These are phyloP conservation scores for Sterna hirundo DNA, from an alignment of 2,113 vertebrate species.

Conservation along the genomic window DNA sequence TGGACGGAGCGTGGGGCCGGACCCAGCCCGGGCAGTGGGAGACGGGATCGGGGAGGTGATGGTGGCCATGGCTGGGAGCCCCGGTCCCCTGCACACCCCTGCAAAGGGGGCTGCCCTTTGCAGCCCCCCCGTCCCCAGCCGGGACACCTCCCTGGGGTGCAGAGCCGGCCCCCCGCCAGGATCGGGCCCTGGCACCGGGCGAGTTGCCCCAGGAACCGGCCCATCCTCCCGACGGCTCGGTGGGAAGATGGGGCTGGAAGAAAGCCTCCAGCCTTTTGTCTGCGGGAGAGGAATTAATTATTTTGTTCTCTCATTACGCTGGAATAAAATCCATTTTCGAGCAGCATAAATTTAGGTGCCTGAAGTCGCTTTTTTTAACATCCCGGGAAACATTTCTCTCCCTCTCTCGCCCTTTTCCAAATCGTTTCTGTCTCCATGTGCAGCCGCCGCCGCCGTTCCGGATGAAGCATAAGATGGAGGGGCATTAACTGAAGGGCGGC, in stretches of 20 bases:
- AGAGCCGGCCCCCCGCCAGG: neutral
- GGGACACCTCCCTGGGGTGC: accelerated
- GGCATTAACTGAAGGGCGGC: neutral
- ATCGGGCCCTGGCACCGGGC: neutral
- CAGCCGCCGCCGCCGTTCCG: neutral
- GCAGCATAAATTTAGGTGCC: slow-evolving; percentile 26
- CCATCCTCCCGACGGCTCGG: accelerated
- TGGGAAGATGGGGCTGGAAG: neutral
- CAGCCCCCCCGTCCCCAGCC: neutral
- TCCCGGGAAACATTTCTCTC: neutral
- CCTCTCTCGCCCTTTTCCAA: neutral
- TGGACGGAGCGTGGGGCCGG: neutral
- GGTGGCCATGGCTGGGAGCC: neutral
- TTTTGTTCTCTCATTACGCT: slow-evolving; percentile 48
- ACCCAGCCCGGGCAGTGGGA: neutral
- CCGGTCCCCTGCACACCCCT: accelerated
- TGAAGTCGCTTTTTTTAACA: slow-evolving; percentile 10
- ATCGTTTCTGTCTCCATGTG: neutral
- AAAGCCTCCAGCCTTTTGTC: slow-evolving; percentile 21
- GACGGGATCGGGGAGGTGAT: neutral
- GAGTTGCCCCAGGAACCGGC: neutral
- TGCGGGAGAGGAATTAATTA: slow-evolving; percentile 50
- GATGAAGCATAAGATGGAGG: neutral
- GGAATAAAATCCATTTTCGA: slow-evolving; percentile 44
- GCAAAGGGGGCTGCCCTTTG: accelerated